Base-by-base conservation (phyloP, 2,888 invertebrate species). In the Agrypnus murinus region DNA sequence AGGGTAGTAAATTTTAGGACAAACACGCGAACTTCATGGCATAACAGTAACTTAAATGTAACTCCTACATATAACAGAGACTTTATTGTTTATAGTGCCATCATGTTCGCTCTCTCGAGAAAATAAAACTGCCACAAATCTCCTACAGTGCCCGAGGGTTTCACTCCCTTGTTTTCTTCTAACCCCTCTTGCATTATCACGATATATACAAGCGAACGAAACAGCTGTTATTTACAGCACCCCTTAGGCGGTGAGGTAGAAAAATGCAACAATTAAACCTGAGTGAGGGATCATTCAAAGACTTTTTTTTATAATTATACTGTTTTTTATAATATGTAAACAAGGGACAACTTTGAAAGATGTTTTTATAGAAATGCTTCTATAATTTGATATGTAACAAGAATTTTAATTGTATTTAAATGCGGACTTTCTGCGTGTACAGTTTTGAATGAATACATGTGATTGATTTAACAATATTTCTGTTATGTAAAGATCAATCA, bases 101-200 rank as follows among this genome's bases (percentile, higher is more conserved):
- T 79, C 81, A 75, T 70, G 75, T 75, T 74, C 76, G 71, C 73
- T 75, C 79, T 77, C 78, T 69, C 72, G 79, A 77, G 80, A 79
- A 80, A 80, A 81, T 81, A 81, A 81, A 81, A 81, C 78, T 77
- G 79, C 80, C 81, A 78, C 80, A 80, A 81, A 80, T 81, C 79
- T 80, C 79, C 75, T 71, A 75, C 71, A 65, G 63, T 64, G 74
- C 74, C 73, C 71, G 72, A 76, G 76, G 76, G 74, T 55, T 58
- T 67, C 53, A 36, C 50, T 59, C 67, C 67, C 67, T 60, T 67
- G 60, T 50, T 59, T 58, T 69, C 67, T 71, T 75, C 74, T 72
- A 77, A 74, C 76, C 36, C 58, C 78, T 76, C 70, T n/a, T 75
- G 74, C 76, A 80, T 79, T 80, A 79, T 78, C 78, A 73, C 77